phyloP scores from a whole-genome alignment of 2,888 invertebrate species.

The Lamellibrachia columna region DNA sequence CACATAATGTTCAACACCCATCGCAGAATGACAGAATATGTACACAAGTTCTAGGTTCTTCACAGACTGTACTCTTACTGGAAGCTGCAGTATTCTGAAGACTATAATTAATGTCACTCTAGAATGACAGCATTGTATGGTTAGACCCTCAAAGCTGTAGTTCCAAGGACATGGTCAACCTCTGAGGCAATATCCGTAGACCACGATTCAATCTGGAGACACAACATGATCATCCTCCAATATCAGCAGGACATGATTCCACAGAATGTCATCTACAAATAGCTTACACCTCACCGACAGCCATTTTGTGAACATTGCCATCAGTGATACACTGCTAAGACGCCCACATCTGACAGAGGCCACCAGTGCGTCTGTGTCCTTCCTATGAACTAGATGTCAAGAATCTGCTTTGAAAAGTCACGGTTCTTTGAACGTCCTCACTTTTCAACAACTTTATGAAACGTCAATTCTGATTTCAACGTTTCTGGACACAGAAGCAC shows the following conservation, averaged over 20 bases:
- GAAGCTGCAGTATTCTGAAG: neutral
- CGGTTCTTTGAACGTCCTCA: neutral
- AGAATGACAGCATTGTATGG: neutral
- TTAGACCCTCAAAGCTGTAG: neutral
- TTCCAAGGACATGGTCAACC: neutral
- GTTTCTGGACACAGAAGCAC: neutral
- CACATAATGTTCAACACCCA: neutral
- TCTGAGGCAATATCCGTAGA: neutral
- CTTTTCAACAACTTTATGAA: neutral
- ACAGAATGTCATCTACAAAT: neutral
- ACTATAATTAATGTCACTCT: neutral
- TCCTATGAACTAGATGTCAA: neutral
- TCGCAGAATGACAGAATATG: neutral
- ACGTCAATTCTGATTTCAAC: neutral
- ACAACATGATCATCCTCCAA: neutral
- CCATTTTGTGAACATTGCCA: neutral
- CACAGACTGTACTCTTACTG: neutral
- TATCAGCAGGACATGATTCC: neutral
- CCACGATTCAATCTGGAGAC: neutral
- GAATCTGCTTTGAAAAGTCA: neutral
- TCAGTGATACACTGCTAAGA: neutral
- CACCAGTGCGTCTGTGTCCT: neutral
- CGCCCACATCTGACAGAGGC: neutral
- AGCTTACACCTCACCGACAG: neutral
- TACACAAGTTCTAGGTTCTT: constrained; percentile 4